Base-by-base conservation (phyloP, 1,140 invertebrate species). In the Dysdera silvatica region DNA sequence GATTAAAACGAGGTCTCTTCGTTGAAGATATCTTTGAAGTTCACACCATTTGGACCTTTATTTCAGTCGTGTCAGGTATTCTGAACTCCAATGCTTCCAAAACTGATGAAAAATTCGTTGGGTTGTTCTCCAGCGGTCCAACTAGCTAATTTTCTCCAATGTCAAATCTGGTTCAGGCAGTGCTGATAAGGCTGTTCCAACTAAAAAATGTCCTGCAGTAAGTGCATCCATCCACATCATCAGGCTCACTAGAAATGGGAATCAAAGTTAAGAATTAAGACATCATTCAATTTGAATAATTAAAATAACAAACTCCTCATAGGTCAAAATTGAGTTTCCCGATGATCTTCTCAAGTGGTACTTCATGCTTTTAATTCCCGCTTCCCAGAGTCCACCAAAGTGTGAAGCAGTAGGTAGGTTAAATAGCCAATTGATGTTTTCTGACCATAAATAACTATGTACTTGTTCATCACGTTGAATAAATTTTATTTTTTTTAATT, bases 381-480 rank as follows among this genome's bases (percentile, higher is more conserved):
- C 67, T 67, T 80, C 78, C 70, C 75, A 77, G 20, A 77, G 28
- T n/a, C 74, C 77, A 16, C 77, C 76, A 54, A 78, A 75, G 70
- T 78, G 73, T 2, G 74, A 71, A 18, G 74, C 70, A 10, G 53
- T 23, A 20, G 77, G 71, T 3, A 78, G 77, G 58, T 75, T 77
- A 62, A 80, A 78, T 35, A 74, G 52, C 76, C 77, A 80, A 18
- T 68, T 57, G 2, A 77, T 73, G 7, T 63, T 69, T 53, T 55
- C 32, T 14, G 47, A 24, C 6, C 23, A 24, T 7, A 28, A 7
- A 49, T 24, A 28, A 10, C 47, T n/a, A 24, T 49, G 47, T 6
- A 49, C 8, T 26, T 49, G 47, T 14, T 49, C 47, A n/a, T 49
- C 26, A 4, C 26, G 5, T 45, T 10, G 18, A 7, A 28, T 6